Base-by-base conservation (phyloP, 2,113 vertebrate species). In the Scalopus aquaticus region DNA sequence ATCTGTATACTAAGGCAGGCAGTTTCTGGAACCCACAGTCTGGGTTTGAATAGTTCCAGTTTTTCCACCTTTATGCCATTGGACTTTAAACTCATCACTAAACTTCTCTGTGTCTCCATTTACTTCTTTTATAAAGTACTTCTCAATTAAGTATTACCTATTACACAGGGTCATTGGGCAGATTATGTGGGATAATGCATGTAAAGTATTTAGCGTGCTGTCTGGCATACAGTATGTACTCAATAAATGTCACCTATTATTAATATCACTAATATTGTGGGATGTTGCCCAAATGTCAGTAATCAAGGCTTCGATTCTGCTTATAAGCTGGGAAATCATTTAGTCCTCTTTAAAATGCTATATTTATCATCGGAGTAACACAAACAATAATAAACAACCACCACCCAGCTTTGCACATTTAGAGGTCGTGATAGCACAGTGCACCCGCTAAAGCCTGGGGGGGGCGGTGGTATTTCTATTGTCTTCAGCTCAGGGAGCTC, bases 381-480 rank as follows among this genome's bases (percentile, higher is more conserved):
- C 35, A 94, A 73, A 58, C 37, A 30, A 78, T 30, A 67, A 49
- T 51, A 65, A 94, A 83, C 39, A 24, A 28, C 78, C 6, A 35
- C 65, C 54, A 69, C 88, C 80, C 72, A 78, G 62, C 65, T 80
- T 69, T 82, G 67, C n/a, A 37, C 73, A 90, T 91, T 89, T 49
- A 60, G 87, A 73, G 64, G 11, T 67, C n/a, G 15, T 84, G 77
- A 81, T 80, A 79, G 37, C 28, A 0, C 32, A 67, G 79, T 54
- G 44, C 10, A 39, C 85, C 77, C 30, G 49, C 54, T 5, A 91
- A 70, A 64, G 37, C 37, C 90, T 22, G 30, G 72, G 76, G 91
- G 70, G n/a, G n/a, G n/a, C n/a, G n/a, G n/a, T n/a, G n/a, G 35
- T 46, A 74, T 97, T 96, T 96, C 84, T 74, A 69, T 91, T 91